These are phyloP conservation scores for Reticulitermes lucifugus DNA, from an alignment of 2,888 invertebrate genomes.

Conservation along the genomic window DNA sequence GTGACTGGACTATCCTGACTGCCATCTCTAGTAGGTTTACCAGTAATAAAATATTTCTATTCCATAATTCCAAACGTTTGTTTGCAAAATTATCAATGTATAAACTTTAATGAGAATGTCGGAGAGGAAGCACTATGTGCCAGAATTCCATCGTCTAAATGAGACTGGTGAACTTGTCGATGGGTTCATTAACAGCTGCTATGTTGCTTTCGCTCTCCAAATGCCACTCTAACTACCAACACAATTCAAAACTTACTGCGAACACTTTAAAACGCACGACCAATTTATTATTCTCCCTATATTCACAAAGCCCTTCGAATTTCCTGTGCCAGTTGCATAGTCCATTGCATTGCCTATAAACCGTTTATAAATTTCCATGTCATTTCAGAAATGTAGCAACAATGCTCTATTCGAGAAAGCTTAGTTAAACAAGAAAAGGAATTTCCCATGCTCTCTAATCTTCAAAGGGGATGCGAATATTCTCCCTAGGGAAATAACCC, in stretches of 20 bases:
- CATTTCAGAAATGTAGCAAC: conserved; percentile 19
- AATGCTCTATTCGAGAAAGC: not conserved
- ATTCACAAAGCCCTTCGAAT: not conserved
- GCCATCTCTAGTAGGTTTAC: too few relatives aligned
- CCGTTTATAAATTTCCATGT: conserved; percentile 30
- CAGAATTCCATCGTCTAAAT: too few relatives aligned
- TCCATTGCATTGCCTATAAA: not conserved
- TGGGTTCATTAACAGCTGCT: too few relatives aligned
- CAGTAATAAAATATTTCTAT: too few relatives aligned
- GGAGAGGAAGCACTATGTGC: too few relatives aligned
- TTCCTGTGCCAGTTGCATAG: not conserved
- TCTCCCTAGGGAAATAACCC: conserved; percentile 28
- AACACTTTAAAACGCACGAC: not conserved
- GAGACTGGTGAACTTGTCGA: too few relatives aligned
- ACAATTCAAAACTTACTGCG: not conserved
- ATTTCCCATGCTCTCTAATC: not conserved
- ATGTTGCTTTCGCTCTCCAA: too few relatives aligned
- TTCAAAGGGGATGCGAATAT: conserved; percentile 30
- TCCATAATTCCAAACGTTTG: too few relatives aligned
- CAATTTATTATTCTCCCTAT: not conserved
- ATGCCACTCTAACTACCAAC: too few relatives aligned
- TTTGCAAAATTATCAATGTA: too few relatives aligned
- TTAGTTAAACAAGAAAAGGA: conserved; percentile 32
- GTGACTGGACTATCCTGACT: too few relatives aligned
- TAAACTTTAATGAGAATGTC: too few relatives aligned